Percentiles rank a stretch among this genome's conserved stretches.
Evolutionary conservation across 2,888 invertebrate genomes (phyloP).

Genomic region (Habrosyne pyritoides): DNA sequence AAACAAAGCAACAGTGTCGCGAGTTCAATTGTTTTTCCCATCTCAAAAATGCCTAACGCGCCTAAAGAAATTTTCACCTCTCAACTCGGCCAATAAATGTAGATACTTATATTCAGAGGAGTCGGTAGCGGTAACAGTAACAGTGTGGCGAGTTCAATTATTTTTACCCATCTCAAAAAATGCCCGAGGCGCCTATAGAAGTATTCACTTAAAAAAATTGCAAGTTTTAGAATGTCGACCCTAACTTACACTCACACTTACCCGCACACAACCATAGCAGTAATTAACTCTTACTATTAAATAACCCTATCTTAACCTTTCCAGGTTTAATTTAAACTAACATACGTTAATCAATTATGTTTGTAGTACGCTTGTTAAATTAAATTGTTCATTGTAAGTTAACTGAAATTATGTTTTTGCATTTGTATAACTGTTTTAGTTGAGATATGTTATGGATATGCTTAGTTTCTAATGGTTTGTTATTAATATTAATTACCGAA

Average conservation of each 20-base stretch:
- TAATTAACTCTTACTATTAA: slow-evolving; percentile 58
- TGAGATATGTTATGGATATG: background rate
- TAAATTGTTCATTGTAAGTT: background rate
- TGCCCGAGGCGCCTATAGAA: no score
- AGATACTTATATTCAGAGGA: no score
- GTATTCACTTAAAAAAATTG: background rate
- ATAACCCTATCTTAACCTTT: slow-evolving; percentile 56
- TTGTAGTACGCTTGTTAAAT: background rate
- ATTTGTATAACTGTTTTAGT: background rate
- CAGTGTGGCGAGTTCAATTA: no score
- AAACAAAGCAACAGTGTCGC: no score
- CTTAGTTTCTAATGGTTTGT: no score
- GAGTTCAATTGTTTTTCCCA: no score
- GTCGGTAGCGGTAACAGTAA: no score
- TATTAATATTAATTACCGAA: no score
- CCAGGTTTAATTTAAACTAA: slow-evolving; percentile 32
- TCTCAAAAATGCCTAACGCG: no score
- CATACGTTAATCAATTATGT: slow-evolving; percentile 19
- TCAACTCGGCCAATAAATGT: no score
- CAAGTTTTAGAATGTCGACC: background rate
- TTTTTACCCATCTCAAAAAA: no score
- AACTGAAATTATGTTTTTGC: background rate
- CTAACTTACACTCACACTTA: slow-evolving; percentile 29
- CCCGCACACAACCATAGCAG: slow-evolving; percentile 27
- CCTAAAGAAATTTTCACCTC: no score